These are phyloP conservation scores for Linyphia triangularis DNA, from an alignment of 2,888 invertebrate species.

Conservation along the genomic window DNA sequence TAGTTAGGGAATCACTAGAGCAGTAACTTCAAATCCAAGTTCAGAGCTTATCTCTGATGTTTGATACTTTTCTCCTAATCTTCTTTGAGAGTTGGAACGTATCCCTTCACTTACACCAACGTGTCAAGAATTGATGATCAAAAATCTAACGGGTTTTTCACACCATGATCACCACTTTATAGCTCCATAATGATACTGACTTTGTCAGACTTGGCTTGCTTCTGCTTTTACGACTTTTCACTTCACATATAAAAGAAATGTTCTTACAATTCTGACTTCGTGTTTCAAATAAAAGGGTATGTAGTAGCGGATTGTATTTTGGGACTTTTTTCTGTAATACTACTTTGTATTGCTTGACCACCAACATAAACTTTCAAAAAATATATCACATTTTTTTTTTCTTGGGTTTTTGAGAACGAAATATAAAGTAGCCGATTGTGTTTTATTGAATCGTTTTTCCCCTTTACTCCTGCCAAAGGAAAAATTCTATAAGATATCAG, in stretches of 20 bases:
- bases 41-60: too few relatives aligned
- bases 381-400: neutral
- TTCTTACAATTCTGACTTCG: neutral
- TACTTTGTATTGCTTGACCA: neutral
- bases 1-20: too few relatives aligned
- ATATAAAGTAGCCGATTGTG: neutral
- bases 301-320: neutral
- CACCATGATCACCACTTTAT: constrained; percentile 11
- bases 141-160: neutral
- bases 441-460: too few relatives aligned
- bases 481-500: too few relatives aligned
- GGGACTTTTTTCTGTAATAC: neutral
- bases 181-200: constrained; percentile 39
- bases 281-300: neutral
- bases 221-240: constrained; percentile 35
- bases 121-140: neutral
- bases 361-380: neutral
- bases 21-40: too few relatives aligned
- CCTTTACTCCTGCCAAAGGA: too few relatives aligned
- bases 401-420: neutral
- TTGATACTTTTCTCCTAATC: neutral
- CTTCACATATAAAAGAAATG: constrained; percentile 14
- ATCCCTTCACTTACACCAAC: neutral
- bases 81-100: neutral
- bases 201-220: constrained; percentile 13